Conservation (phyloP, 2,113 vertebrate species). For the Psammodynastes pulverulentus region DNA sequence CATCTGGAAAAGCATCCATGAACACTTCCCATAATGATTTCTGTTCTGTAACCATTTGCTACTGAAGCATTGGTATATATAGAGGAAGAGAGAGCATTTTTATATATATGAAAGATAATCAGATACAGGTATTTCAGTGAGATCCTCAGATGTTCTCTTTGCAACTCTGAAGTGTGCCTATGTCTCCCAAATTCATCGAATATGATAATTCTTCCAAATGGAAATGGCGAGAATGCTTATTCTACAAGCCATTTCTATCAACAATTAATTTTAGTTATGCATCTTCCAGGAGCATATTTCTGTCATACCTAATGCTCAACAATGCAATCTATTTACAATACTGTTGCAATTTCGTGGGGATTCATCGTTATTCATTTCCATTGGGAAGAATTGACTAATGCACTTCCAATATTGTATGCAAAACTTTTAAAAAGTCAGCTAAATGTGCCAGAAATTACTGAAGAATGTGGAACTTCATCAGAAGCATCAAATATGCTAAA, state of each 20-base stretch:
- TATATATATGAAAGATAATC: conserved; percentile 41
- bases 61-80: conserved; percentile 44
- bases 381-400: not conserved
- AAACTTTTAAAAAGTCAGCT: conserved; percentile 31
- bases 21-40: conserved; percentile 3
- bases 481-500: conserved; percentile 44
- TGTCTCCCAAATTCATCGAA: conserved; percentile 56
- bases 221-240: conserved; percentile 51
- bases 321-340: conserved; percentile 16
- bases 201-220: conserved; percentile 60
- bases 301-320: not conserved
- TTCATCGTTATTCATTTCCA: not conserved
- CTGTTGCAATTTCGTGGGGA: not conserved
- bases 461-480: conserved; percentile 34
- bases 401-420: conserved; percentile 15
- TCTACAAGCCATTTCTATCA: conserved; percentile 48
- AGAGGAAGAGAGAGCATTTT: conserved; percentile 25
- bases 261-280: conserved; percentile 18
- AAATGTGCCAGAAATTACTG: conserved; percentile 43
- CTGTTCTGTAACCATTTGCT: conserved; percentile 41
- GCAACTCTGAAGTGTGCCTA: conserved; percentile 62
- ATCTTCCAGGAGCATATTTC: not conserved
- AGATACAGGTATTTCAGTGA: conserved; percentile 65
- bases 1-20: conserved; percentile 52
- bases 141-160: conserved; percentile 66